Evolutionary conservation across 2,888 invertebrate genomes (phyloP).

Genomic region (Dryobotodes eremita): DNA sequence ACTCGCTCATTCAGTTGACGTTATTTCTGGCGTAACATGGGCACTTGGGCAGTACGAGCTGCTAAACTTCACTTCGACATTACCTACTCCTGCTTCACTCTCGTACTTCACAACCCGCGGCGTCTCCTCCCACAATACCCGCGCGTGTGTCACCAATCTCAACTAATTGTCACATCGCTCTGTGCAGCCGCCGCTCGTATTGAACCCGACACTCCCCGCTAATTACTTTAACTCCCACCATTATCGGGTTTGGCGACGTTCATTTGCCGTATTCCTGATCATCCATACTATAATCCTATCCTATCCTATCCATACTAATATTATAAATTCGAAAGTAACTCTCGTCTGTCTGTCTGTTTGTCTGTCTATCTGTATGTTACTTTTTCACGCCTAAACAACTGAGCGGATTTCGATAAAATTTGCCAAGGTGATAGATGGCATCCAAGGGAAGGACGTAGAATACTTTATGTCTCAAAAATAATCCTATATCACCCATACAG

Average conservation of each 20-base stretch:
- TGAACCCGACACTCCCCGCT: slow-evolving; percentile 40
- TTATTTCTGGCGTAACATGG: not conserved
- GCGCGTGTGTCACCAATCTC: slow-evolving; percentile 10
- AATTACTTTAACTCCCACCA: slow-evolving; percentile 54
- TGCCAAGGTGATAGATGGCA: too few species aligned
- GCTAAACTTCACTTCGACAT: not conserved
- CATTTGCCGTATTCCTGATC: slow-evolving; percentile 4
- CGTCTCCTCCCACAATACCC: not conserved
- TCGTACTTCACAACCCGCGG: not conserved
- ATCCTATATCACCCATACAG: too few species aligned
- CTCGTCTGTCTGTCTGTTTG: too few species aligned
- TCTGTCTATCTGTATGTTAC: too few species aligned
- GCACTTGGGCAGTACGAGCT: not conserved
- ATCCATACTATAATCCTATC: not conserved
- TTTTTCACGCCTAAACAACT: too few species aligned
- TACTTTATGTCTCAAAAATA: too few species aligned
- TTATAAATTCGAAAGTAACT: too few species aligned
- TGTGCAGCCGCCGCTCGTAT: slow-evolving; percentile 42
- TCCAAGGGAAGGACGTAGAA: too few species aligned
- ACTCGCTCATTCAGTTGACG: not conserved
- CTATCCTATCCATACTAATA: too few species aligned
- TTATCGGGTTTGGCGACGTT: slow-evolving; percentile 23
- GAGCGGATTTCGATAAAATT: too few species aligned
- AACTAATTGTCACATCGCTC: slow-evolving; percentile 57
- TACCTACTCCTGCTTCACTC: not conserved